These are phyloP conservation scores for Autographa pulchrina DNA, from an alignment of 2,888 invertebrate genomes.

Conservation along the genomic window DNA sequence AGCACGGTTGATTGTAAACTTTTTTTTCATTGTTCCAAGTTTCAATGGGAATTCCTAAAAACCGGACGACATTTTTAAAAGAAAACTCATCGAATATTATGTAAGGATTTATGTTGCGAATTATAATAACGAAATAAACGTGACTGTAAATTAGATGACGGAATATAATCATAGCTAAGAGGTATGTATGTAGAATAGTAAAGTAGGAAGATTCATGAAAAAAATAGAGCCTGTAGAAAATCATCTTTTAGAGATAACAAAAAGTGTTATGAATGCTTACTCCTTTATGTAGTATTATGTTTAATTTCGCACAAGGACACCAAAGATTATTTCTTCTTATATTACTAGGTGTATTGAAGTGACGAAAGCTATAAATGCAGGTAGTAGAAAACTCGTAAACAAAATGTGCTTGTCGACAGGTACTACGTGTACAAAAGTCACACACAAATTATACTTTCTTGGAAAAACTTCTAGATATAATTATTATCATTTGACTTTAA, in stretches of 20 bases:
- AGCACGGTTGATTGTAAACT: constrained; percentile 57
- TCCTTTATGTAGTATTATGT: too few species aligned
- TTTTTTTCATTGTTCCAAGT: constrained; percentile 43
- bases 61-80: constrained; percentile 20
- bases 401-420: background rate
- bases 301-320: too few species aligned
- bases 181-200: too few species aligned
- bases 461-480: too few species aligned
- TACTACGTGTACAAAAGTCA: background rate
- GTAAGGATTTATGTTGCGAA: constrained; percentile 37
- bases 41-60: constrained; percentile 48
- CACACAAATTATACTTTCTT: too few species aligned
- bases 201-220: background rate
- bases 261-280: too few species aligned
- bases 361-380: background rate
- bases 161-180: background rate
- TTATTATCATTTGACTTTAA: too few species aligned
- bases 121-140: constrained; percentile 44
- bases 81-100: constrained; percentile 23
- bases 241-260: too few species aligned
- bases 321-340: too few species aligned
- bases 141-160: constrained; percentile 33
- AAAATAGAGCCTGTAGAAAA: background rate
- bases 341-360: background rate
- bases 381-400: constrained; percentile 9